Percentiles rank a stretch among this genome's conserved stretches.
Evolutionary conservation across 2,888 invertebrate genomes (phyloP).

Genomic region (Pseudanteris insignis): DNA sequence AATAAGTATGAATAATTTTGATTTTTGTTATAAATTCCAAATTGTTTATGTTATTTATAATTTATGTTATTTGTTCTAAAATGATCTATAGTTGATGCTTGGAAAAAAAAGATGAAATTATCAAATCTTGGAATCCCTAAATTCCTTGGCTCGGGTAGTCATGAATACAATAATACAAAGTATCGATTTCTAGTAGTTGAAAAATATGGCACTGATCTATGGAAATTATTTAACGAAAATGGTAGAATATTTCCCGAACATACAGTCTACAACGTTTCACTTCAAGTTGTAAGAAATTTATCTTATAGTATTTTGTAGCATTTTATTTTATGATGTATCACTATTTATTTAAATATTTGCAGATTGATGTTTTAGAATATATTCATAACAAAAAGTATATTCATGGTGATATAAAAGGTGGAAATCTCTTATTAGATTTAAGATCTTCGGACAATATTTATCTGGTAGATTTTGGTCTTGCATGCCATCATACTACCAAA

Average conservation of each 20-base stretch:
- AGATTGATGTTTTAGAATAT: conserved; percentile 90
- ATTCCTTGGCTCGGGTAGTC: conserved; percentile 85
- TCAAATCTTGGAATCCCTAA: conserved; percentile 84
- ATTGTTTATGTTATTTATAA: conserved; percentile 1
- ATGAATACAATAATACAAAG: conserved; percentile 77
- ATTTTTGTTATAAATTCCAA: background rate
- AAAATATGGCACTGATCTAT: conserved; percentile 86
- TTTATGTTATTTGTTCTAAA: too few species aligned
- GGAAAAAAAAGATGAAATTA: conserved; percentile 75
- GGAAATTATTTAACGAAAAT: conserved; percentile 78
- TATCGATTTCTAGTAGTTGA: conserved; percentile 92
- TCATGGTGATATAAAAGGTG: conserved; percentile 96
- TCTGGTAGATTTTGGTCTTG: conserved; percentile 94
- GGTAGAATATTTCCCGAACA: conserved; percentile 75
- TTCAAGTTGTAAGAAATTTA: conserved; percentile 81
- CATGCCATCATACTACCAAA: conserved; percentile 78
- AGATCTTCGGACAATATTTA: conserved; percentile 78
- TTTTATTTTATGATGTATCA: too few species aligned
- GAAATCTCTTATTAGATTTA: conserved; percentile 85
- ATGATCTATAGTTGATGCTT: conserved; percentile 74
- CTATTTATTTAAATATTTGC: too few species aligned
- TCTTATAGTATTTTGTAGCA: too few species aligned
- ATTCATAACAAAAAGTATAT: conserved; percentile 91
- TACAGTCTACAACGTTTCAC: conserved; percentile 81
- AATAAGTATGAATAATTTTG: too few species aligned